These are phyloP conservation scores for Bagarius yarrelli DNA, from an alignment of 2,113 vertebrate genomes.

Conservation along the genomic window DNA sequence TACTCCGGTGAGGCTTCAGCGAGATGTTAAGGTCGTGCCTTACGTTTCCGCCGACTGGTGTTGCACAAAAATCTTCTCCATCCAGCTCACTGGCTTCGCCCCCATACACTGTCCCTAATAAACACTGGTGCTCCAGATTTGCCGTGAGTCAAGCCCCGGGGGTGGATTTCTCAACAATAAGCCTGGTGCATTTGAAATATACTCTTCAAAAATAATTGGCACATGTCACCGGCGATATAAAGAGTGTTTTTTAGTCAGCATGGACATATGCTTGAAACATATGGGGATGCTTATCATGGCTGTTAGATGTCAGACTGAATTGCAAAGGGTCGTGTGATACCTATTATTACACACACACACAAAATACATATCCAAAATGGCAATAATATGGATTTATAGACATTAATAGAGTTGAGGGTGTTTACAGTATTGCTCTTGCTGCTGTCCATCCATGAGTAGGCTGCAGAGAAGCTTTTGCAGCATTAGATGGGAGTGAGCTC, in stretches of 20 bases:
- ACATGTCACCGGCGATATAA: slow-evolving; percentile 39
- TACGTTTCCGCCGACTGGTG: slow-evolving; percentile 4
- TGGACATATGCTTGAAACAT: neutral
- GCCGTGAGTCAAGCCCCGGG: slow-evolving; percentile 53
- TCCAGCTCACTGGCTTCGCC: neutral
- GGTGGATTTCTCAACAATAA: slow-evolving; percentile 61
- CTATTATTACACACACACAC: neutral
- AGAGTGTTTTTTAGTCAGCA: slow-evolving; percentile 3
- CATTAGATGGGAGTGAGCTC: slow-evolving; percentile 15
- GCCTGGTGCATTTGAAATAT: slow-evolving; percentile 70
- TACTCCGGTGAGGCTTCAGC: neutral
- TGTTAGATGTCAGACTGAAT: slow-evolving; percentile 15
- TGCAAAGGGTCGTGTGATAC: slow-evolving; percentile 3
- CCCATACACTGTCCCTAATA: slow-evolving; percentile 25
- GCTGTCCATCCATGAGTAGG: neutral
- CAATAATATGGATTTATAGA: slow-evolving; percentile 24
- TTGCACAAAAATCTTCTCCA: slow-evolving; percentile 19
- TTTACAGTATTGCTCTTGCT: slow-evolving; percentile 9
- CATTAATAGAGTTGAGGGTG: slow-evolving; percentile 16
- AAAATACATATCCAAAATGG: slow-evolving; percentile 1
- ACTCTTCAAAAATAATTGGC: slow-evolving; percentile 66
- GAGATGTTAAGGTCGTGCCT: neutral
- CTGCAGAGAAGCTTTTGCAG: slow-evolving; percentile 23
- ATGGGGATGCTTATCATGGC: slow-evolving; percentile 13
- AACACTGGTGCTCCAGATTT: slow-evolving; percentile 54